Percentiles rank a stretch among this genome's conserved stretches.
These are phyloP conservation scores for Muscicapa comitata DNA, from an alignment of 2,797 vertebrate genomes.

Conservation along the genomic window DNA sequence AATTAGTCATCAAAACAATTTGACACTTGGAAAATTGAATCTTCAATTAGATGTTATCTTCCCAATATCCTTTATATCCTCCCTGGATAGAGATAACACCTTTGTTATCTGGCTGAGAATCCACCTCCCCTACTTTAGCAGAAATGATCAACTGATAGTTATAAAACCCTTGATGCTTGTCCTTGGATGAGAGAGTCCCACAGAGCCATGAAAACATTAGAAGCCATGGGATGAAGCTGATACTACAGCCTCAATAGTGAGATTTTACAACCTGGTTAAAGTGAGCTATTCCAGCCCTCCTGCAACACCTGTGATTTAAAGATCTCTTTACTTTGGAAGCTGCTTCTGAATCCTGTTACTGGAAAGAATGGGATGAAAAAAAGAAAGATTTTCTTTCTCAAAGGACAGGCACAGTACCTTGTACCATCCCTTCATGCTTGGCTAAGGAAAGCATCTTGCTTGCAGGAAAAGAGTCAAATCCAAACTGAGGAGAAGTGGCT, in stretches of 20 bases:
- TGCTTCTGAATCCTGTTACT: not conserved
- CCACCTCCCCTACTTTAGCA: slow-evolving; percentile 83
- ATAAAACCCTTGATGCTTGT: slow-evolving; percentile 78
- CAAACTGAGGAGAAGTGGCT: not conserved
- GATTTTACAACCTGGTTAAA: slow-evolving; percentile 71
- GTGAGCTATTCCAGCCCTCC: slow-evolving; percentile 57
- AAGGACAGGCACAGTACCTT: not conserved
- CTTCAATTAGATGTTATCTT: slow-evolving; percentile 80
- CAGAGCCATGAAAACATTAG: slow-evolving; percentile 61
- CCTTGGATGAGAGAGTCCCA: slow-evolving; percentile 77
- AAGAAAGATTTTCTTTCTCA: not conserved
- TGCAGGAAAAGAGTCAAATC: not conserved
- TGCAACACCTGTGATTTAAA: slow-evolving; percentile 55
- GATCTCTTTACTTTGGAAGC: slow-evolving; percentile 25
- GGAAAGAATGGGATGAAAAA: not conserved
- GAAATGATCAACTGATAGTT: slow-evolving; percentile 85
- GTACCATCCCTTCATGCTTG: not conserved
- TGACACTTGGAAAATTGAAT: slow-evolving; percentile 71
- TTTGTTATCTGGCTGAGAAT: slow-evolving; percentile 84
- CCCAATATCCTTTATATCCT: slow-evolving; percentile 80
- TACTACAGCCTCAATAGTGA: slow-evolving; percentile 14
- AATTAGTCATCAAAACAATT: slow-evolving; percentile 77
- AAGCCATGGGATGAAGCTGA: slow-evolving; percentile 37
- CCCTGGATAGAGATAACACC: slow-evolving; percentile 82
- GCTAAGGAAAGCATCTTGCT: not conserved